Evolutionary conservation across 1,140 invertebrate genomes (phyloP), one percentile per base, ranked within the genome.

Genomic region (Temnothorax curvispinosus): DNA sequence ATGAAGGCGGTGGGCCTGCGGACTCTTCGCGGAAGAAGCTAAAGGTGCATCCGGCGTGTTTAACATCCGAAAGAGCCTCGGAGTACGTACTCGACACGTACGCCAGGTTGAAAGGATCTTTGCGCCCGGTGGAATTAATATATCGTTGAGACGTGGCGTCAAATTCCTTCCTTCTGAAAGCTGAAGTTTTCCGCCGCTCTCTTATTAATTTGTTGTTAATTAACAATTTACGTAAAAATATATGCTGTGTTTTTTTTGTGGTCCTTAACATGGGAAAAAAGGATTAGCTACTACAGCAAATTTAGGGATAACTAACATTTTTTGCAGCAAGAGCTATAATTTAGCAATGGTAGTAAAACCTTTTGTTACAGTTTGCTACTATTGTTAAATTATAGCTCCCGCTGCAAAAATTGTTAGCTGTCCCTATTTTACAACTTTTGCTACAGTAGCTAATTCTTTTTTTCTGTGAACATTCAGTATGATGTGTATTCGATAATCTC

Each of bases 31-130:
- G 67, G 81, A 84, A 89, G 85, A 87, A 86, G 38, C 82, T 13
- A 47, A 60, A n/a, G 75, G 67, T 64, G 64, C 75, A 88, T 90
- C 90, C 72, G 80, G 75, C 81, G 76, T 86, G 76, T 88, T 90
- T 86, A 90, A 88, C 89, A 86, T 86, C 86, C 87, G 67, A 86
- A 88, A 86, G 87, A 81, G 88, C 60, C 27, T 13, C 50, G 8
- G 41, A 86, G 84, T 71, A 81, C 15, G 50, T 69, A 86, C 87
- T 88, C 75, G 72, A 75, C 78, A 44, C 64, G 56, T 84, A 62
- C 80, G 75, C 54, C 50, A 54, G n/a, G 27, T 67, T 72, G 50
- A 76, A 75, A 82, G 64, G 82, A 89, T 89, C 88, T 88, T 89
- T 54, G 74, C 87, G 9, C n/a, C 18, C 11, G 41, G 81, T 62